These are phyloP conservation scores for Megaceryle maxima DNA, from an alignment of 2,113 vertebrate genomes.

Conservation along the genomic window DNA sequence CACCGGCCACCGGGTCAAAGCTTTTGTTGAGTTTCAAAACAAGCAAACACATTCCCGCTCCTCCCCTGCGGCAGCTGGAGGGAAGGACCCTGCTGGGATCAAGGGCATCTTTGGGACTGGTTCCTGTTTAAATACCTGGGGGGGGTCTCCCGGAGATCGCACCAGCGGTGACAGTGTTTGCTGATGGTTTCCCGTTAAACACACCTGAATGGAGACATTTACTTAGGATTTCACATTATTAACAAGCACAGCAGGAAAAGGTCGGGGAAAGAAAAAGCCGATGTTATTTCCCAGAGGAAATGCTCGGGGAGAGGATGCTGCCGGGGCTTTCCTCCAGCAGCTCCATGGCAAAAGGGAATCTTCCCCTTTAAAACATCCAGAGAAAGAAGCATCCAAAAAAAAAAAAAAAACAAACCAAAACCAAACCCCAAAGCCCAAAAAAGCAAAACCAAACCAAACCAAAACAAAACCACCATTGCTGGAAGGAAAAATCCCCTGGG, in stretches of 20 bases:
- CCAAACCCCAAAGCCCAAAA: too few species aligned
- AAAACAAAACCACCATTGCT: not conserved
- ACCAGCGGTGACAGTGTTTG: not conserved
- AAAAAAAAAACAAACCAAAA: too few species aligned
- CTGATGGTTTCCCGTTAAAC: not conserved
- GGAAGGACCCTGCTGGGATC: not conserved
- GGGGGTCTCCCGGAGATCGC: not conserved
- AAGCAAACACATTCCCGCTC: not conserved
- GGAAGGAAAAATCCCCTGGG: not conserved
- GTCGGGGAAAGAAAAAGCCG: not conserved
- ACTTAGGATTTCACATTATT: not conserved
- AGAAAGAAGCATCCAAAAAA: not conserved
- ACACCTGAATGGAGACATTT: conserved; percentile 18
- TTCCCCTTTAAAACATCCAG: not conserved
- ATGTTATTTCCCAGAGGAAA: not conserved
- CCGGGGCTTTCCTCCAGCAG: not conserved
- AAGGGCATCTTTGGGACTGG: not conserved
- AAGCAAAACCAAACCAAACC: too few species aligned
- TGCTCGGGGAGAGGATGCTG: not conserved
- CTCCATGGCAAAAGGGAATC: not conserved
- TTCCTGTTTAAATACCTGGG: not conserved
- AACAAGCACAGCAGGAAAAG: not conserved
- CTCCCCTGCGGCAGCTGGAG: not conserved
- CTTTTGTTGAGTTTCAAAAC: not conserved
- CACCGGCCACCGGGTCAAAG: accelerated